A percentile compares a stretch with the other conserved stretches of the same genome.
These are phyloP conservation scores for Epinephelus coioides DNA, from an alignment of 2,797 vertebrate species.

Conservation along the genomic window DNA sequence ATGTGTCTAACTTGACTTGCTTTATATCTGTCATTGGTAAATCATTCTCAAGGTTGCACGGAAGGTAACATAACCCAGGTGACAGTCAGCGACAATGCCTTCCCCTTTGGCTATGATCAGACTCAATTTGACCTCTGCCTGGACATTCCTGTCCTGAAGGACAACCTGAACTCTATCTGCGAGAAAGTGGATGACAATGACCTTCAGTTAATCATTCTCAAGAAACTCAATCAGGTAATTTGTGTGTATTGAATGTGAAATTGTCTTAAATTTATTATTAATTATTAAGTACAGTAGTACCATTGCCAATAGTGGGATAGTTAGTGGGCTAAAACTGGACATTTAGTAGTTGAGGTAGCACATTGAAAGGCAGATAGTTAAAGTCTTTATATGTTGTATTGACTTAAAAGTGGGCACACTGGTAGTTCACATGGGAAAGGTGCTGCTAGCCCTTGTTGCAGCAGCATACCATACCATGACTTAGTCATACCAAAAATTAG, in stretches of 20 bases:
- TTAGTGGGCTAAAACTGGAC: too few species aligned
- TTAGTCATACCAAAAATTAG: too few species aligned
- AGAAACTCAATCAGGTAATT: constrained; percentile 79
- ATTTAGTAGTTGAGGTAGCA: too few species aligned
- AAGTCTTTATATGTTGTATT: too few species aligned
- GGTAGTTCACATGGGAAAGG: too few species aligned
- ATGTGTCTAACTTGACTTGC: not conserved
- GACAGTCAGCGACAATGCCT: constrained; percentile 60
- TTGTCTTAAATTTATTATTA: too few species aligned
- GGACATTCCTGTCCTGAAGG: constrained; percentile 58
- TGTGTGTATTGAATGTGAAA: not conserved
- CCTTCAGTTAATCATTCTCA: constrained; percentile 71
- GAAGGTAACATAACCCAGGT: constrained; percentile 74
- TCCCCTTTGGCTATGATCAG: constrained; percentile 76
- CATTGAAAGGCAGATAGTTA: too few species aligned
- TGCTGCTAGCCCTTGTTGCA: too few species aligned
- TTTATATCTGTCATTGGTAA: constrained; percentile 3
- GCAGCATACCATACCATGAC: too few species aligned
- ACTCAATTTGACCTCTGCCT: constrained; percentile 78
- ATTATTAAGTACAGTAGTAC: too few species aligned
- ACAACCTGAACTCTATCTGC: constrained; percentile 73
- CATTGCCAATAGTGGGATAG: too few species aligned
- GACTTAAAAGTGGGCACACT: too few species aligned
- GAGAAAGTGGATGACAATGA: constrained; percentile 72
- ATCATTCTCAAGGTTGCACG: constrained; percentile 66